Conservation (phyloP, 2,888 invertebrate species). For the Andrena flavipes region DNA sequence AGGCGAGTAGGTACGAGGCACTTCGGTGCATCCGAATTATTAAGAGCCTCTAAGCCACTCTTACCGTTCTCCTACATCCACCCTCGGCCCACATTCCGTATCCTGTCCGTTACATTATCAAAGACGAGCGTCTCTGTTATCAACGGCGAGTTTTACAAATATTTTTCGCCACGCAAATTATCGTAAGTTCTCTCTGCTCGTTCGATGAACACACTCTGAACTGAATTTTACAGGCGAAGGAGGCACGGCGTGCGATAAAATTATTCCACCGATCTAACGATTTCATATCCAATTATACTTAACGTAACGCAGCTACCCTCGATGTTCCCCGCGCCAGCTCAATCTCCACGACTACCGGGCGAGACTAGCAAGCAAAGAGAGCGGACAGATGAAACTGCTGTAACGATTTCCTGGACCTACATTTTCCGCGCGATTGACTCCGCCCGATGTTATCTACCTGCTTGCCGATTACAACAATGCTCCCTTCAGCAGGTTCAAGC, state of each 20-base stretch:
- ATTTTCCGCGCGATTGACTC: slow-evolving; percentile 51
- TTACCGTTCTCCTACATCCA: slow-evolving; percentile 61
- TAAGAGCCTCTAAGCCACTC: slow-evolving; percentile 80
- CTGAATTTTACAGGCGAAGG: neutral
- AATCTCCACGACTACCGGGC: neutral
- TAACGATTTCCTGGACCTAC: slow-evolving; percentile 22
- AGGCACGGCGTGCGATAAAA: neutral
- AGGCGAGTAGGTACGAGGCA: slow-evolving; percentile 62
- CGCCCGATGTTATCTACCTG: slow-evolving; percentile 50
- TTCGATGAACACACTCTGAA: neutral
- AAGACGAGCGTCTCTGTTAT: slow-evolving; percentile 59
- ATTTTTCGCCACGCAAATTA: slow-evolving; percentile 13
- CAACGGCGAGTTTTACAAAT: slow-evolving; percentile 22
- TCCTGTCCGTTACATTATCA: slow-evolving; percentile 77
- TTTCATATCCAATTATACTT: too few relatives aligned
- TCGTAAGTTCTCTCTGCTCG: neutral
- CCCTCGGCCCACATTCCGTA: slow-evolving; percentile 57
- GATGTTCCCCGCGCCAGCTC: neutral
- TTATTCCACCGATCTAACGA: too few relatives aligned
- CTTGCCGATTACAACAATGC: slow-evolving; percentile 49
- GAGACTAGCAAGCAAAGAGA: neutral
- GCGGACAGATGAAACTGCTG: neutral
- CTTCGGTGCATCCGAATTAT: slow-evolving; percentile 79
- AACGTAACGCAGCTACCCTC: too few relatives aligned
- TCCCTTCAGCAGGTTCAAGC: slow-evolving; percentile 57